Evolutionary conservation across 2,888 invertebrate species (phyloP).

Genomic region (Nephrotoma guestfalica): DNA sequence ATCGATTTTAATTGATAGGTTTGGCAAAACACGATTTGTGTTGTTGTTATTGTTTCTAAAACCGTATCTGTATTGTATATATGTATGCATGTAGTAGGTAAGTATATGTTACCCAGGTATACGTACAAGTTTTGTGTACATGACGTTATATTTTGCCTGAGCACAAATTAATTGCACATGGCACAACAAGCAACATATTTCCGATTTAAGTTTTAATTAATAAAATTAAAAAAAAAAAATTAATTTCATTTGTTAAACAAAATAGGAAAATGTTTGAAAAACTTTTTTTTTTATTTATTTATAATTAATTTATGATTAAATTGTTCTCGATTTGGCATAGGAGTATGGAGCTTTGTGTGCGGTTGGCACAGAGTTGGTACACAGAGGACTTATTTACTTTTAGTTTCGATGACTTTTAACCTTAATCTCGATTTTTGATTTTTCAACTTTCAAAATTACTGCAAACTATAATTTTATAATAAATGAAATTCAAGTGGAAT

Average conservation of each 20-base stretch:
- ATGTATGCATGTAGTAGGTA: background rate
- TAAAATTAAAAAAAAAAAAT: background rate
- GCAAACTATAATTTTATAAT: no score
- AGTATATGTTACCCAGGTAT: background rate
- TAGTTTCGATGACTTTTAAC: background rate
- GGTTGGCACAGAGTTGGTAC: background rate
- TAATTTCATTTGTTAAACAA: background rate
- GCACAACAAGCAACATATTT: background rate
- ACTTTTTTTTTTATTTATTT: background rate
- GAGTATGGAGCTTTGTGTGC: background rate
- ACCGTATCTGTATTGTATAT: background rate
- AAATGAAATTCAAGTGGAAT: background rate
- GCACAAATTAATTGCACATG: background rate
- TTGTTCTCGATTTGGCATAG: background rate
- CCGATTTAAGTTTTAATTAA: background rate
- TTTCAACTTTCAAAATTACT: background rate
- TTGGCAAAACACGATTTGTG: background rate
- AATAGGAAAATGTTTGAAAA: background rate
- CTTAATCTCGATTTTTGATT: background rate
- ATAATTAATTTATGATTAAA: background rate
- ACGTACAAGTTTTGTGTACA: background rate
- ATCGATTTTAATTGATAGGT: slow-evolving; percentile 4
- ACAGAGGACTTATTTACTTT: background rate
- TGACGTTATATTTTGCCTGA: background rate
- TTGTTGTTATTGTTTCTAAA: background rate